Conservation (phyloP, 2,113 vertebrate genomes). For the Gobius niger region DNA sequence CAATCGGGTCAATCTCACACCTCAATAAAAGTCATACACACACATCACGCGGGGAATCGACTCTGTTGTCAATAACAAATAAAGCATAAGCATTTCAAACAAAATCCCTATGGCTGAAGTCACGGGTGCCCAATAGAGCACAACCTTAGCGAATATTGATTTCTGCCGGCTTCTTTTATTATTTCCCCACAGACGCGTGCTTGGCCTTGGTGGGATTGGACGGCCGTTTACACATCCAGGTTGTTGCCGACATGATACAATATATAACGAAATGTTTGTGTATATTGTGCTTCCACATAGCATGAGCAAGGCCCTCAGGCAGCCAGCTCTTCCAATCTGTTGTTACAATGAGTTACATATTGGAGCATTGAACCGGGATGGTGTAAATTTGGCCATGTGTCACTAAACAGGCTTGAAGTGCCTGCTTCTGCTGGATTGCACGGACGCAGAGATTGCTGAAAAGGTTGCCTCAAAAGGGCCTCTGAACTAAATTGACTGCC, state of each 20-base stretch:
- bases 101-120: neutral
- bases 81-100: conserved; percentile 7
- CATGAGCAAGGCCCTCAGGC: conserved; percentile 1
- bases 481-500: no score
- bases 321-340: neutral
- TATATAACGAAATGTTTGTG: neutral
- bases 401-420: no score
- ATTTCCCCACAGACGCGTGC: conserved; percentile 2
- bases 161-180: neutral
- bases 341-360: neutral
- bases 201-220: neutral
- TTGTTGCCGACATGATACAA: neutral
- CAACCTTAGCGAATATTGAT: neutral
- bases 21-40: conserved; percentile 5
- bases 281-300: neutral
- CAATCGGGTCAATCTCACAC: conserved; percentile 11
- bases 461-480: no score
- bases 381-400: no score
- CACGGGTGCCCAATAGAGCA: neutral
- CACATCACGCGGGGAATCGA: neutral
- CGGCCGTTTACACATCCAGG: neutral
- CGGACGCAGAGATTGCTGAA: no score
- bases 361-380: neutral
- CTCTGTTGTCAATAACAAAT: neutral
- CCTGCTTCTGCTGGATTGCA: no score